Conservation (phyloP, 2,113 vertebrate genomes). For the Forbesichthys agassizii region DNA sequence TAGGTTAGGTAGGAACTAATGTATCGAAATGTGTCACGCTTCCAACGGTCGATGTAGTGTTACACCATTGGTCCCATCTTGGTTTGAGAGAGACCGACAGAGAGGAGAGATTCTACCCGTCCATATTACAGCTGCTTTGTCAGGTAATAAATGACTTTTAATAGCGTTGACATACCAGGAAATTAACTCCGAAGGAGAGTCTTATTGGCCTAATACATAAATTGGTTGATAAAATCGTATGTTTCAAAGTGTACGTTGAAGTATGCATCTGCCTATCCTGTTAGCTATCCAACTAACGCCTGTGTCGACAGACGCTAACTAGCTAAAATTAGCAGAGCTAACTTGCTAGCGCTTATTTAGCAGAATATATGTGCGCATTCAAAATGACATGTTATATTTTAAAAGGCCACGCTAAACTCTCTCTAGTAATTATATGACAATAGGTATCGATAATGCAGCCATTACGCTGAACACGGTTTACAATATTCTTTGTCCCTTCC, state of each 20-base stretch:
- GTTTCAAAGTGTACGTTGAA: constrained; percentile 6
- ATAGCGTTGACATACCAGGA: constrained; percentile 48
- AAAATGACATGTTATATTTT: constrained; percentile 41
- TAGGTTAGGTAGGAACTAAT: constrained; percentile 53
- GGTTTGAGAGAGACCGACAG: constrained; percentile 70
- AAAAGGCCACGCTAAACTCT: neutral
- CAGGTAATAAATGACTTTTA: constrained; percentile 71
- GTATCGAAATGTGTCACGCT: constrained; percentile 38
- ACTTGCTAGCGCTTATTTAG: constrained; percentile 39
- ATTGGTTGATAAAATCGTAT: constrained; percentile 19
- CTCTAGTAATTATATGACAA: neutral
- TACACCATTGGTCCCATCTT: constrained; percentile 78
- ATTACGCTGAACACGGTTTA: neutral
- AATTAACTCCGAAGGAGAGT: constrained; percentile 7
- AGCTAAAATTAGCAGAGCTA: constrained; percentile 25
- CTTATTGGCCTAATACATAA: neutral
- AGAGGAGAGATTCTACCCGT: constrained; percentile 69
- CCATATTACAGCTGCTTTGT: constrained; percentile 83
- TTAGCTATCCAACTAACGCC: constrained; percentile 41
- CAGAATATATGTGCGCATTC: constrained; percentile 67
- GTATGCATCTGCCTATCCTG: constrained; percentile 44
- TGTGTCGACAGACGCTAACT: neutral
- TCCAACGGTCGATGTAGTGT: constrained; percentile 53
- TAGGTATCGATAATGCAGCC: neutral
- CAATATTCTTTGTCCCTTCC: constrained; percentile 63